A percentile compares a stretch with the other conserved stretches of the same genome.
Evolutionary conservation across 2,888 invertebrate species (phyloP).

Genomic region (Agriotes lineatus): DNA sequence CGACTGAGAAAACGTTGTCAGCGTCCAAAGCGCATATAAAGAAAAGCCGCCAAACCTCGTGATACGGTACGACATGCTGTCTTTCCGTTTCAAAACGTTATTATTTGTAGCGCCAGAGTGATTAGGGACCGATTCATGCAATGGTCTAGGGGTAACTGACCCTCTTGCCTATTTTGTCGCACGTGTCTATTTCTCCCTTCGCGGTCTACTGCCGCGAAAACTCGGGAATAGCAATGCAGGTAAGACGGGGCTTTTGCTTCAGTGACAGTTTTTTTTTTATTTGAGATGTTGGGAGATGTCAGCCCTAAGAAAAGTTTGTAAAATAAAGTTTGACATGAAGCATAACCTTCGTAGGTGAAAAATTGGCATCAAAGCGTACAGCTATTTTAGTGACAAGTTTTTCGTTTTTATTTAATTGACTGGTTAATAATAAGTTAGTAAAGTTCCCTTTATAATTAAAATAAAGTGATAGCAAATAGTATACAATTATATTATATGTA

Average conservation of each 20-base stretch:
- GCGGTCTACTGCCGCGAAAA: constrained; percentile 40
- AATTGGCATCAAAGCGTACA: too few relatives aligned
- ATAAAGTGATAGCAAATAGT: too few relatives aligned
- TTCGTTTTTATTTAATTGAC: too few relatives aligned
- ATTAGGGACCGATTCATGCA: constrained; percentile 40
- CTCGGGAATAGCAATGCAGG: constrained; percentile 25
- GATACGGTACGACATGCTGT: constrained; percentile 17
- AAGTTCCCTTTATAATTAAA: too few relatives aligned
- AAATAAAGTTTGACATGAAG: too few relatives aligned
- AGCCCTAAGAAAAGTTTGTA: too few relatives aligned
- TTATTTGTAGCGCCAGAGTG: constrained; percentile 38
- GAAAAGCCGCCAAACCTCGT: background rate
- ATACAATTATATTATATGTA: too few relatives aligned
- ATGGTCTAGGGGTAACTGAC: constrained; percentile 42
- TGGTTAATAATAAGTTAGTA: too few relatives aligned
- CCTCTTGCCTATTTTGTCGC: constrained; percentile 40
- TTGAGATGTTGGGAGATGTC: background rate
- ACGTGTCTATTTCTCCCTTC: constrained; percentile 42
- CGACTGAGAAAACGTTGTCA: too few relatives aligned
- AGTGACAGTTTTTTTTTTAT: background rate
- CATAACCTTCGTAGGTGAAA: too few relatives aligned
- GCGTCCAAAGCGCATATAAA: background rate
- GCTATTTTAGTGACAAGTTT: too few relatives aligned
- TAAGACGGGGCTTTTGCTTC: background rate
- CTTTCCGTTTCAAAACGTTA: constrained; percentile 42